phyloP scores from a whole-genome alignment of 92 coral and sea anemone species.

The Parazoanthus atlanticus region DNA sequence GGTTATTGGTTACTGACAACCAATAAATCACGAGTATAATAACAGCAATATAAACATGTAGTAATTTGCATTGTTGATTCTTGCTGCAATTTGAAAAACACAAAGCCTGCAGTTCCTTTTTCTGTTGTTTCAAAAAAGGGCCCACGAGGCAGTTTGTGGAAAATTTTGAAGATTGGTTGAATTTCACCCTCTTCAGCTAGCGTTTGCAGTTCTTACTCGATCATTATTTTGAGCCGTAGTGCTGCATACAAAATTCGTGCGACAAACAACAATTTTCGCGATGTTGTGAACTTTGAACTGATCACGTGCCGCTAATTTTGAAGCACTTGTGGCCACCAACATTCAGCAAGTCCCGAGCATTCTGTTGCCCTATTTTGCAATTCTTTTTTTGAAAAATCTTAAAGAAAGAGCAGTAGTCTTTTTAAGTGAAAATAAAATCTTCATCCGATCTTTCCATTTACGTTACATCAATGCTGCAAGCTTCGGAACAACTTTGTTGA shows the following conservation, averaged over 20 bases:
- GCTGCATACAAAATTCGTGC: background rate
- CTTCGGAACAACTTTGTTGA: background rate
- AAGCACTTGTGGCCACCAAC: background rate
- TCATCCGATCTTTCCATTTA: background rate
- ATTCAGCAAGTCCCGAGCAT: background rate
- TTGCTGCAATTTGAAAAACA: background rate
- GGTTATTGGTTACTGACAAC: too few relatives aligned
- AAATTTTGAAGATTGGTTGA: background rate
- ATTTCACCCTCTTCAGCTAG: background rate
- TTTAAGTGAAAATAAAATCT: background rate
- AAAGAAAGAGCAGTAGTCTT: background rate
- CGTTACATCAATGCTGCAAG: background rate
- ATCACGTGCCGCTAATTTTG: background rate
- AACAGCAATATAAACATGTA: background rate
- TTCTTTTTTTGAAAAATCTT: background rate
- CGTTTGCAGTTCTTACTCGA: background rate
- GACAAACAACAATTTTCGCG: background rate
- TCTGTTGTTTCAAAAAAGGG: background rate
- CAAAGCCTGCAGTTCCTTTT: background rate
- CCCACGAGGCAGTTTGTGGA: background rate
- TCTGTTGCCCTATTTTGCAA: background rate
- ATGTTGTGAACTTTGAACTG: constrained; percentile 6
- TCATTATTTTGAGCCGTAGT: background rate
- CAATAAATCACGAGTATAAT: too few relatives aligned
- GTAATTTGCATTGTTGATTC: background rate